These are phyloP conservation scores for Leuctra nigra DNA, from an alignment of 2,888 invertebrate species.

Conservation along the genomic window DNA sequence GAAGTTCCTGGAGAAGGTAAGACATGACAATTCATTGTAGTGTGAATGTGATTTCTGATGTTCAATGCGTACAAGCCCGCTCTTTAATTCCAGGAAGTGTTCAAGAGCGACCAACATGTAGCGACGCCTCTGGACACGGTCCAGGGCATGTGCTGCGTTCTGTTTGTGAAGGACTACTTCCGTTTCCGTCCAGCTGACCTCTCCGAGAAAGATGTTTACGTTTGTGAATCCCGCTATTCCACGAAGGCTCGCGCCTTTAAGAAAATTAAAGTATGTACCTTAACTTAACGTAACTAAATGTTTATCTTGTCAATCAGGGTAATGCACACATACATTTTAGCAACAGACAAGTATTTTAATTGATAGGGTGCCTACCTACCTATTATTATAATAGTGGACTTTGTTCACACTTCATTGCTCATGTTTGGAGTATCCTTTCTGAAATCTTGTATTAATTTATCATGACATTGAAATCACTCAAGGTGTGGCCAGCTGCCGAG, in stretches of 20 bases:
- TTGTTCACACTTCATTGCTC: not conserved
- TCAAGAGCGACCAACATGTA: constrained; percentile 86
- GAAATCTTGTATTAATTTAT: too few relatives aligned
- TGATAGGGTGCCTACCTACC: too few relatives aligned
- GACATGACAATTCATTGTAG: not conserved
- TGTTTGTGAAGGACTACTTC: constrained; percentile 93
- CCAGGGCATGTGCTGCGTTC: constrained; percentile 82
- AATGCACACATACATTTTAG: not conserved
- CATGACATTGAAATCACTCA: not conserved
- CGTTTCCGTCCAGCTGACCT: constrained; percentile 81
- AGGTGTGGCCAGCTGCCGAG: constrained; percentile 50
- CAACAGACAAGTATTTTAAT: not conserved
- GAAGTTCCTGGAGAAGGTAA: constrained; percentile 81
- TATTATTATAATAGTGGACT: too few relatives aligned
- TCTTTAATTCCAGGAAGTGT: constrained; percentile 66
- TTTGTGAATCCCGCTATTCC: constrained; percentile 93
- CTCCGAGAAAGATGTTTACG: constrained; percentile 88
- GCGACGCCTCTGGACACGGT: constrained; percentile 80
- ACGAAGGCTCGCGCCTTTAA: constrained; percentile 81
- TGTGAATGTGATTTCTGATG: not conserved
- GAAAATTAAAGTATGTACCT: constrained; percentile 65
- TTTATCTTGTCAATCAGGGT: not conserved
- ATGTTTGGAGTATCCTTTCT: not conserved
- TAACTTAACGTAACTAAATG: not conserved
- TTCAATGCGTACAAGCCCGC: too few relatives aligned